Conservation (phyloP, 2,113 vertebrate species). For the Callipepla squamata region DNA sequence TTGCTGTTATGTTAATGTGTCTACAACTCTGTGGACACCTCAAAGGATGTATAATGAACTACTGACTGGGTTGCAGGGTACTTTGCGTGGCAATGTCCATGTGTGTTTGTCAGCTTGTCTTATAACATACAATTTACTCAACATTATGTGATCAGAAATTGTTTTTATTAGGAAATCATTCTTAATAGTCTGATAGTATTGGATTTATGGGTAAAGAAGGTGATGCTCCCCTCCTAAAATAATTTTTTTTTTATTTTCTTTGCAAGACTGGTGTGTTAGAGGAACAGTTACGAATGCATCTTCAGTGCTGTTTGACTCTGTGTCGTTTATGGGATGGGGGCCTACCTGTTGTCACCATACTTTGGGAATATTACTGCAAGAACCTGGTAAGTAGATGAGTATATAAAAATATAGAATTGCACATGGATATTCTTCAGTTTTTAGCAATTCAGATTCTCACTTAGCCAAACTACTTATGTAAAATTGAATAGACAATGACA, state of each 20-base stretch:
- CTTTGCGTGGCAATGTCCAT: neutral
- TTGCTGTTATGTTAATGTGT: neutral
- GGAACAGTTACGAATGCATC: constrained; percentile 91
- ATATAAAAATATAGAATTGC: neutral
- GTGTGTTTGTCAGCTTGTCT: neutral
- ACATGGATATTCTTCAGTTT: neutral
- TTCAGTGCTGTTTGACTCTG: constrained; percentile 92
- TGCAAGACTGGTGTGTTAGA: constrained; percentile 80
- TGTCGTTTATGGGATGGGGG: constrained; percentile 89
- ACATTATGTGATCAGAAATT: neutral
- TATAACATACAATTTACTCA: neutral
- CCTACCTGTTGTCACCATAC: constrained; percentile 80
- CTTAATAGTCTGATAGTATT: neutral
- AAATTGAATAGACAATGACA: neutral
- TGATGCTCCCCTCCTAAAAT: neutral
- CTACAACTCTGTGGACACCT: neutral
- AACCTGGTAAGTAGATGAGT: constrained; percentile 84
- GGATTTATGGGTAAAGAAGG: neutral
- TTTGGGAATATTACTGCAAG: constrained; percentile 96
- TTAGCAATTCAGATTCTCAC: constrained; percentile 2
- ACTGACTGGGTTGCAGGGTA: neutral
- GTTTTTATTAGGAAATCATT: neutral
- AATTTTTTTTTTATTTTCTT: neutral
- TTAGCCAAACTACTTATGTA: neutral
- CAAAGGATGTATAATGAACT: neutral